Evolutionary conservation across 2,888 invertebrate species (phyloP), one percentile per base, ranked within the genome.

Genomic region (Eupsilia transversa): DNA sequence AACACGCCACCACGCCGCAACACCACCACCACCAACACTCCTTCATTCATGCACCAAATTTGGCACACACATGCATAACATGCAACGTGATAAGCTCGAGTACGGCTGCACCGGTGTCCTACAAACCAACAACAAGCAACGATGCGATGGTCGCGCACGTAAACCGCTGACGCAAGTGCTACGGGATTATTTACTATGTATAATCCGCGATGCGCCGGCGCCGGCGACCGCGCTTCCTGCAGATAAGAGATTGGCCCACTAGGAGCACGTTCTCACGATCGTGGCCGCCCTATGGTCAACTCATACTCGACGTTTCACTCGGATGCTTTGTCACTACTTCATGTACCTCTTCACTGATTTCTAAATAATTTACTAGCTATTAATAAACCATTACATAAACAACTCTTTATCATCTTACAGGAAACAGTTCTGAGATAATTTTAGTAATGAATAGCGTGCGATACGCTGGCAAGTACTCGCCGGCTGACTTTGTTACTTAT

Each of bases 161-260:
- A 82, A 83, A 81, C 71, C 77, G 87, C 86, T 91, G 89, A 89
- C 91, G 91, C 89, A 91, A 92, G 91, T 89, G 84, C 80, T 88
- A 89, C 84, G 82, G 89, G 90, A 94, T 93, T 93, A 94, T 90
- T 88, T 84, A 84, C 86, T 87, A 84, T 82, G 82, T 80, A 81
- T 92, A 91, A 94, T 93, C 93, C 92, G 92, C 92, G 90, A 91
- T 91, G 91, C 89, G 88, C 89, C 86, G 93, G 92, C 94, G 92
- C 92, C 92, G 91, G 90, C 92, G 90, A 89, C 91, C 89, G 87
- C 89, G 90, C 92, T 95, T 96, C 96, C 96, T 95, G 95, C 88
- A 92, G 95, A 96, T 96, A 96, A 95, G 92, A 95, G 92, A 91
- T 89, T 90, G 87, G 91, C 89, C 90, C 90, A 92, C 90, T 91